A percentile compares a stretch with the other conserved stretches of the same genome.
Conservation (phyloP, 2,888 invertebrate genomes). For the Hypomecis punctinalis region DNA sequence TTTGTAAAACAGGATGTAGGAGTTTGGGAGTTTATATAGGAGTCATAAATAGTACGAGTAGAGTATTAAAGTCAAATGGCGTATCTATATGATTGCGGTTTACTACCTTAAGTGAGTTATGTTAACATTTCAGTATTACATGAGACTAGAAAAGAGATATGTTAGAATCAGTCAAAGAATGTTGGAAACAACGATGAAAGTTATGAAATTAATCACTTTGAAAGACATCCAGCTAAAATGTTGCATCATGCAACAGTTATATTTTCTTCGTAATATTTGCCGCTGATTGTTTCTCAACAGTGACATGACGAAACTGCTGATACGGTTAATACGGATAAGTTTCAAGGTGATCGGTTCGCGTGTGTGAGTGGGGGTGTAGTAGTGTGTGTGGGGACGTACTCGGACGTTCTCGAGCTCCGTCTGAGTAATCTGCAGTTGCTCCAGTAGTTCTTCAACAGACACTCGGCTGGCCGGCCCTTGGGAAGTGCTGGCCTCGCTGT, state of each 20-base stretch:
- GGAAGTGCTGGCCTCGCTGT: slow-evolving; percentile 62
- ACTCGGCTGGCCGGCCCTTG: slow-evolving; percentile 88
- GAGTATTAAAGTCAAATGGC: slow-evolving; percentile 17
- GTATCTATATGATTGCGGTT: slow-evolving; percentile 19
- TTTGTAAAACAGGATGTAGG: not conserved
- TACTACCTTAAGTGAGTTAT: slow-evolving; percentile 30
- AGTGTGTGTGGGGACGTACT: slow-evolving; percentile 82
- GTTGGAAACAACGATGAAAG: slow-evolving; percentile 20
- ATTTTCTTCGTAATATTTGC: slow-evolving; percentile 23
- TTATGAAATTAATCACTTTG: slow-evolving; percentile 29
- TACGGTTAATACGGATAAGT: slow-evolving; percentile 42
- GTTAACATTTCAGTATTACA: slow-evolving; percentile 22
- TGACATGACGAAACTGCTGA: slow-evolving; percentile 33
- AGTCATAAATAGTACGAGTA: slow-evolving; percentile 27
- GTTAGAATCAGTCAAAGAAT: slow-evolving; percentile 30
- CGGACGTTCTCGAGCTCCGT: slow-evolving; percentile 94
- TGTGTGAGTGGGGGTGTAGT: slow-evolving; percentile 8
- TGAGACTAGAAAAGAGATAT: slow-evolving; percentile 39
- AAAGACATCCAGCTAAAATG: slow-evolving; percentile 26
- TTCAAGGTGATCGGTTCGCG: slow-evolving; percentile 43
- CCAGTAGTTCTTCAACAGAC: slow-evolving; percentile 92
- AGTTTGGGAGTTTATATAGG: not conserved
- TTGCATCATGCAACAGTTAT: slow-evolving; percentile 19
- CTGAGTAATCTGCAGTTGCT: slow-evolving; percentile 93
- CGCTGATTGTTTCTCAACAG: slow-evolving; percentile 31